phyloP scores from a whole-genome alignment of 2,113 vertebrate species.

The Gymnorhina tibicen region DNA sequence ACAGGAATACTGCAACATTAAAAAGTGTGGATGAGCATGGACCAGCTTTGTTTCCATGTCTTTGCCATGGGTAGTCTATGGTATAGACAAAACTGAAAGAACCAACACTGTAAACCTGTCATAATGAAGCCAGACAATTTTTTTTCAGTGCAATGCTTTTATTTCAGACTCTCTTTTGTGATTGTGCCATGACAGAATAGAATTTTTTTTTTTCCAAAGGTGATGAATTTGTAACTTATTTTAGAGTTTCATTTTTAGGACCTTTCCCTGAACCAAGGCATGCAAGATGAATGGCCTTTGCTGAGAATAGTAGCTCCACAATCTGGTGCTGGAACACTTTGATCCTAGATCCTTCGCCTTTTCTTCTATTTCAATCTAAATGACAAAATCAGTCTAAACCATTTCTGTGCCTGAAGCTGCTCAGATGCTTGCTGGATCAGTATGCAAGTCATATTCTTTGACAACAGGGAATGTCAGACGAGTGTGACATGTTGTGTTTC shows the following conservation, averaged over 20 bases:
- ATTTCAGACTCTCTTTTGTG: neutral
- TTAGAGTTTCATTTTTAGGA: neutral
- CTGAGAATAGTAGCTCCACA: constrained; percentile 4
- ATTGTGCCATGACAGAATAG: neutral
- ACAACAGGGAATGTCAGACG: constrained; percentile 44
- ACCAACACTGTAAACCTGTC: neutral
- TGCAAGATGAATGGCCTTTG: constrained; percentile 21
- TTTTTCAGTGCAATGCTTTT: neutral
- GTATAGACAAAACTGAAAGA: neutral
- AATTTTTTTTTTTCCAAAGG: neutral
- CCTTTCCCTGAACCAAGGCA: neutral
- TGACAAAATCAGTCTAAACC: constrained; percentile 2
- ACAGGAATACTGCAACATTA: neutral
- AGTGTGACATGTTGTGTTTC: constrained; percentile 51
- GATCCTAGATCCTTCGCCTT: neutral
- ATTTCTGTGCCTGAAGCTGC: constrained; percentile 18
- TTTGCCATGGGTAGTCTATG: neutral
- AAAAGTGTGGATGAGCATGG: neutral
- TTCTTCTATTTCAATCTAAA: constrained; percentile 11
- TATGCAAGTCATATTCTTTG: neutral
- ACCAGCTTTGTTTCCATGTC: neutral
- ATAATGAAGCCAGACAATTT: neutral
- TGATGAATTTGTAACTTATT: constrained; percentile 27
- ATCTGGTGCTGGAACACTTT: constrained; percentile 34
- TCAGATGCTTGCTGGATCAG: constrained; percentile 44